Conservation (phyloP, 2,888 invertebrate species). For the Drosophila percnosoma region DNA sequence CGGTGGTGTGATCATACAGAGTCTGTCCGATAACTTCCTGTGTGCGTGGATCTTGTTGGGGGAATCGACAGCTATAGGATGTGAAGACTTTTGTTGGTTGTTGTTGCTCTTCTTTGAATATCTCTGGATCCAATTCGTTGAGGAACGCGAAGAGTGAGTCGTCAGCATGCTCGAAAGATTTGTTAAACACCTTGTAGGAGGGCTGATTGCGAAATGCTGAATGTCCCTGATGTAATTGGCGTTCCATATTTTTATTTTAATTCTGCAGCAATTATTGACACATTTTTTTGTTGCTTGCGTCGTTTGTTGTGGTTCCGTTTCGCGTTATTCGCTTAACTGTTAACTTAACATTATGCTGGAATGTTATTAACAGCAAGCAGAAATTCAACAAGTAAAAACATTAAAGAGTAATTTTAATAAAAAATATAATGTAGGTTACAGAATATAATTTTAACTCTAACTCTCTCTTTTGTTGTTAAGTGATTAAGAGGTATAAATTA, state of each 20-base stretch:
- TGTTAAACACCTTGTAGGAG: slow-evolving; percentile 73
- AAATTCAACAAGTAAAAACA: not conserved
- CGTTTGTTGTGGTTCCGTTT: slow-evolving; percentile 14
- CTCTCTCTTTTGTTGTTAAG: not conserved
- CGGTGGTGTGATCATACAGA: slow-evolving; percentile 60
- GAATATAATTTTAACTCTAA: not conserved
- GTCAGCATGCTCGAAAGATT: slow-evolving; percentile 64
- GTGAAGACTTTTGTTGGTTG: slow-evolving; percentile 26
- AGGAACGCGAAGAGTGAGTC: slow-evolving; percentile 71
- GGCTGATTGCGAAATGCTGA: slow-evolving; percentile 70
- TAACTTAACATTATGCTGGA: not conserved
- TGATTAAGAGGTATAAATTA: not conserved
- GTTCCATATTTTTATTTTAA: slow-evolving; percentile 25
- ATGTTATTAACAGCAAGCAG: slow-evolving; percentile 25
- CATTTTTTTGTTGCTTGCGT: not conserved
- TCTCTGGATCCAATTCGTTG: slow-evolving; percentile 72
- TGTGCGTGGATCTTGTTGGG: slow-evolving; percentile 76
- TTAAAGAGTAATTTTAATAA: not conserved
- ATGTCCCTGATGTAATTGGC: slow-evolving; percentile 28
- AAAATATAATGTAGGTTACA: not conserved
- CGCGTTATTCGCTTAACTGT: not conserved
- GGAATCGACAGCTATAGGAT: slow-evolving; percentile 19
- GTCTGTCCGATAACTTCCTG: slow-evolving; percentile 34
- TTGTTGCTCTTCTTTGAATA: slow-evolving; percentile 41
- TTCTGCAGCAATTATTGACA: not conserved